Percentiles rank a stretch among this genome's conserved stretches.
These are phyloP conservation scores for Perizoma affinitatum DNA, from an alignment of 2,888 invertebrate genomes.

Conservation along the genomic window DNA sequence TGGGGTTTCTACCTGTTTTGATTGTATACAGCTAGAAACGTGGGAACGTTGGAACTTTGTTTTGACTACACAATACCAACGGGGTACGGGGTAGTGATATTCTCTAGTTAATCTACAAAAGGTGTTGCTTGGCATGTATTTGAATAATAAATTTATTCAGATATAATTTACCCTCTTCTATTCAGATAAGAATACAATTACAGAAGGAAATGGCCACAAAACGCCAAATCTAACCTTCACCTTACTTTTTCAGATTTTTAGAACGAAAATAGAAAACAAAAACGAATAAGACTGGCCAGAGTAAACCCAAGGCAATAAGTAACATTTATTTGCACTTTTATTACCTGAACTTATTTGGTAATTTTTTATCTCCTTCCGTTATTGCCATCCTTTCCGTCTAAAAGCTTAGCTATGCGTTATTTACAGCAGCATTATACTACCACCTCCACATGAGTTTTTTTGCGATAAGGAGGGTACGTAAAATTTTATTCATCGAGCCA, in stretches of 20 bases:
- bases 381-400: constrained; percentile 32
- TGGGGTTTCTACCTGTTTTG: constrained; percentile 13
- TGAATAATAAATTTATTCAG: too few relatives aligned
- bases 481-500: constrained; percentile 52
- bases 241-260: too few relatives aligned
- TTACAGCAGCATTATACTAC: constrained; percentile 37
- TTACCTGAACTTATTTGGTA: constrained; percentile 39
- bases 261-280: background rate
- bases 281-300: constrained; percentile 17
- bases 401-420: constrained; percentile 36
- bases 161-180: too few relatives aligned
- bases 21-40: constrained; percentile 13
- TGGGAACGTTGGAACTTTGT: constrained; percentile 10
- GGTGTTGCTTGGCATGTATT: background rate
- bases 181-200: too few relatives aligned
- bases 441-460: constrained; percentile 36
- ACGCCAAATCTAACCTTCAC: too few relatives aligned
- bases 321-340: constrained; percentile 37
- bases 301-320: constrained; percentile 27
- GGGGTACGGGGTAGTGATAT: background rate
- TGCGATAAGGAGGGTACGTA: constrained; percentile 47
- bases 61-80: constrained; percentile 15
- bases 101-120: constrained; percentile 8
- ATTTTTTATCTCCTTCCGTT: constrained; percentile 35
- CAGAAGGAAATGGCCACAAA: too few relatives aligned